Base-by-base conservation (phyloP, 2,797 vertebrate genomes). In the Trachurus trachurus region DNA sequence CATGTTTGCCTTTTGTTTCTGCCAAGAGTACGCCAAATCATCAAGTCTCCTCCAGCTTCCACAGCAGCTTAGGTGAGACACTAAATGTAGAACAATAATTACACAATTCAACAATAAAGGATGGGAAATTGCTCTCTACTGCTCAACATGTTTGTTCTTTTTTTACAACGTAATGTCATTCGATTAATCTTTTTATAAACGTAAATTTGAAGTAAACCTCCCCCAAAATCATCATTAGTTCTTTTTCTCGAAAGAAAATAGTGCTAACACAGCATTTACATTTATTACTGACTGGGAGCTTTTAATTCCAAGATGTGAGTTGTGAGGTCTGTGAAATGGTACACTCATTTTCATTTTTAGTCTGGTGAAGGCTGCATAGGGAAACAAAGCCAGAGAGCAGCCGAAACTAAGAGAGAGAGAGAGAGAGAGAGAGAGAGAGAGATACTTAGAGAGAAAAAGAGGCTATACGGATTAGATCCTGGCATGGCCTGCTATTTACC, bases 1-100 rank as follows among this genome's bases (percentile, higher is more conserved):
- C 74, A 61, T 90, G 83, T 89, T 92, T 89, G 89, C 81, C 80
- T 92, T 89, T 89, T 88, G 78, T 91, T 87, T 91, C 83, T 78
- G 80, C 82, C 82, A 87, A 88, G 81, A 84, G 76, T 68, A 34
- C 63, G 65, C 76, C 83, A 79, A 82, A 85, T 82, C 79, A 80
- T 86, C 79, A 84, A 67, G 37, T 83, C 83, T 88, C 68, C 78
- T 66, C 65, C 69, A 74, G 75, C 54, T 66, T 82, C 62, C 78
- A 71, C 31, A 66, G 74, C 83, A 78, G 83, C 87, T 81, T 70
- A 83, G 86, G 87, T 83, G 83, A 89, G 78, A 83, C 75, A 56
- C 76, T 82, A 82, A 84, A 87, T 83, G 31, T 76, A 75, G 75
- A 92, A 85, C 76, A 90, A 86, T 85, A 88, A 89, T 88, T 88